phyloP scores from a whole-genome alignment of 2,888 invertebrate species.

The Cancer borealis region DNA sequence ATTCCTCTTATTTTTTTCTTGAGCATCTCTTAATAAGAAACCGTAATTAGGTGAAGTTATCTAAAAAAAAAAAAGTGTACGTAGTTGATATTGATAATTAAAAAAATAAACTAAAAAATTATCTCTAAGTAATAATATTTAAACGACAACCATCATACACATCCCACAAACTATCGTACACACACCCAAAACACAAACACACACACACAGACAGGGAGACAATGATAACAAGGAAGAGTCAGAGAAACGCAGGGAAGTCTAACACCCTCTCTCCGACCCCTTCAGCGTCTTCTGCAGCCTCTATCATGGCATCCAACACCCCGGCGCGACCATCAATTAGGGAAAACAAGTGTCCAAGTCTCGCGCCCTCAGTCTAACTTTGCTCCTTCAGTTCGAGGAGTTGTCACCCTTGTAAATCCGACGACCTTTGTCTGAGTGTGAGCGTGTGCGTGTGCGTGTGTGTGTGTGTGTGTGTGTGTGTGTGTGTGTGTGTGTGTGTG shows the following conservation, averaged over 20 bases:
- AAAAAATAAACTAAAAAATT: too few species aligned
- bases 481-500: slow-evolving; percentile 16
- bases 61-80: background rate
- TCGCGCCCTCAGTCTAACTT: background rate
- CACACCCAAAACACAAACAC: background rate
- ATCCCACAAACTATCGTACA: background rate
- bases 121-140: too few species aligned
- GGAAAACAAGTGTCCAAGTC: slow-evolving; percentile 26
- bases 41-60: background rate
- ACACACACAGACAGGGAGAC: background rate
- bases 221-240: background rate
- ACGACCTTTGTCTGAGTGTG: background rate
- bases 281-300: slow-evolving; percentile 22
- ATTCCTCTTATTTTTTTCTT: background rate
- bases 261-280: background rate
- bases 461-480: background rate
- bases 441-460: background rate
- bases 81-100: background rate
- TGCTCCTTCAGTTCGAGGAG: background rate
- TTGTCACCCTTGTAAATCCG: background rate
- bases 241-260: background rate
- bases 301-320: background rate
- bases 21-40: background rate
- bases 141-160: too few species aligned
- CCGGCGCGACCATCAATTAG: background rate